phyloP scores from a whole-genome alignment of 2,888 invertebrate genomes.

The Mythimna loreyi region DNA sequence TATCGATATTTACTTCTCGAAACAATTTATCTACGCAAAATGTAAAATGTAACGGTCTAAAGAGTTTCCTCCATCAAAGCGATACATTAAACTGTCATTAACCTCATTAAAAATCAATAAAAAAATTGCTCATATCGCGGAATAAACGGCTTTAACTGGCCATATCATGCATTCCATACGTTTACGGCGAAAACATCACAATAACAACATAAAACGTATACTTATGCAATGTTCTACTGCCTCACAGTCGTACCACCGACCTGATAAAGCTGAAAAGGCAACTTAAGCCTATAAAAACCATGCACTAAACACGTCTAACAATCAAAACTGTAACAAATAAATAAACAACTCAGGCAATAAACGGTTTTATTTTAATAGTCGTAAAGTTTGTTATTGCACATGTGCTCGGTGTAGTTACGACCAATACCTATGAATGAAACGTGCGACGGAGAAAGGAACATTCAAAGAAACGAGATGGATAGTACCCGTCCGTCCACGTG shows the following conservation, averaged over 20 bases:
- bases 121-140: slow-evolving; percentile 80
- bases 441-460: slow-evolving; percentile 78
- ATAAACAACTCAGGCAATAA: slow-evolving; percentile 88
- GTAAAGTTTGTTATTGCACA: slow-evolving; percentile 89
- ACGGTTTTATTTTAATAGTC: slow-evolving; percentile 86
- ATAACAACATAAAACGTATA: slow-evolving; percentile 90
- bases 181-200: slow-evolving; percentile 89
- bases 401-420: slow-evolving; percentile 86
- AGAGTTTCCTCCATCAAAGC: slow-evolving; percentile 47
- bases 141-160: slow-evolving; percentile 84
- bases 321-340: slow-evolving; percentile 88
- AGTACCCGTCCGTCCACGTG: slow-evolving; percentile 87
- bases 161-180: slow-evolving; percentile 88
- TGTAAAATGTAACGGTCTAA: slow-evolving; percentile 45
- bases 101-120: slow-evolving; percentile 80
- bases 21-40: slow-evolving; percentile 50
- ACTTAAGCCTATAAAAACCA: slow-evolving; percentile 91
- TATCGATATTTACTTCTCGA: slow-evolving; percentile 36
- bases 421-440: slow-evolving; percentile 85
- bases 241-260: slow-evolving; percentile 89
- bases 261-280: slow-evolving; percentile 91
- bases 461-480: slow-evolving; percentile 76
- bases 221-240: slow-evolving; percentile 90
- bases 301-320: slow-evolving; percentile 89
- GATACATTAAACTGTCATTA: slow-evolving; percentile 65